A percentile compares a stretch with the other conserved stretches of the same genome.
Conservation (phyloP, 2,113 vertebrate genomes). For the Prunella fulvescens region DNA sequence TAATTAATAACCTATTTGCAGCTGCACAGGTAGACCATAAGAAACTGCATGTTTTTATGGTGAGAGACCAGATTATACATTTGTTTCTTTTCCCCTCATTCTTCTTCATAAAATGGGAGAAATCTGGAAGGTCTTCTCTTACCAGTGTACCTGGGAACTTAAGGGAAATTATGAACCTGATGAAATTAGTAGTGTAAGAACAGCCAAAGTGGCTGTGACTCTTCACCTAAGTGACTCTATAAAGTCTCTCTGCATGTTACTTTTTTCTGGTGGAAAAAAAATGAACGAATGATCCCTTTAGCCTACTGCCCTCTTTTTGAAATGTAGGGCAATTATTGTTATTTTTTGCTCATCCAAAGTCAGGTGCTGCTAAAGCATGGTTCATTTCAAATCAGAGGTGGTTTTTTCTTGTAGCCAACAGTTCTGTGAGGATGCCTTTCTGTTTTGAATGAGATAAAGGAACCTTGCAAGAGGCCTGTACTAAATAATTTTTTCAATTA, state of each 20-base stretch:
- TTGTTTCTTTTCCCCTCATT: constrained; percentile 23
- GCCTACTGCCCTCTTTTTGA: constrained; percentile 22
- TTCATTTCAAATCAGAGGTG: constrained; percentile 9
- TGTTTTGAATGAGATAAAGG: not conserved
- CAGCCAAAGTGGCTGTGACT: constrained; percentile 31
- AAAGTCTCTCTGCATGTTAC: not conserved
- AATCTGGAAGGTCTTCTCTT: constrained; percentile 32
- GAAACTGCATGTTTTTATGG: not conserved
- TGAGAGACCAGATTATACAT: not conserved
- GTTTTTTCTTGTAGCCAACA: not conserved
- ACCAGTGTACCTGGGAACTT: constrained; percentile 38
- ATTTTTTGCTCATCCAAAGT: not conserved
- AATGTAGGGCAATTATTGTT: constrained; percentile 3
- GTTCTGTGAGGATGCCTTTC: not conserved
- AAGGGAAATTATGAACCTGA: constrained; percentile 27
- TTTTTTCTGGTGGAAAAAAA: constrained; percentile 16
- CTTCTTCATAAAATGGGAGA: constrained; percentile 20
- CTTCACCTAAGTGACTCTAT: not conserved
- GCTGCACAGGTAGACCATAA: not conserved
- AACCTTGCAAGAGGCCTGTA: not conserved
- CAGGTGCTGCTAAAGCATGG: not conserved
- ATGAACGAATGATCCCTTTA: constrained; percentile 28
- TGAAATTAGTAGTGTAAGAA: constrained; percentile 56
- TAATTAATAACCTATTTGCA: not conserved
- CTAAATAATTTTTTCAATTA: not conserved